A percentile compares a stretch with the other conserved stretches of the same genome.
These are phyloP conservation scores for Macrochelys suwanniensis DNA, from an alignment of 2,797 vertebrate species.

Conservation along the genomic window DNA sequence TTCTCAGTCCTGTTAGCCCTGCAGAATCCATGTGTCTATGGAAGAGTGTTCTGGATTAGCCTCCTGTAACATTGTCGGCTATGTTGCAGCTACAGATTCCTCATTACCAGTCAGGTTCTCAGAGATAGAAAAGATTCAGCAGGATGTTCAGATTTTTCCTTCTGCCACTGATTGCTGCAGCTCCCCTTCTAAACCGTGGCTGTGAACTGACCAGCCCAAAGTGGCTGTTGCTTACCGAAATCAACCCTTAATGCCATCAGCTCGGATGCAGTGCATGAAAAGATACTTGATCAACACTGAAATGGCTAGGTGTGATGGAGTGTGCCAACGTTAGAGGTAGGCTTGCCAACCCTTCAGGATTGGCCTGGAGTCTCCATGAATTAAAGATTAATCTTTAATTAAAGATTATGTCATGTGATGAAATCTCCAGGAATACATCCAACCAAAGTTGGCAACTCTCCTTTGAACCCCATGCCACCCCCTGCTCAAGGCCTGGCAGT, in stretches of 20 bases:
- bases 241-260: background rate
- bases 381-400: too few species aligned
- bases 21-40: background rate
- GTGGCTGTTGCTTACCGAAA: background rate
- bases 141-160: background rate
- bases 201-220: background rate
- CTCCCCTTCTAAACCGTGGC: background rate
- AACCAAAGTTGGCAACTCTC: too few species aligned
- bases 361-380: too few species aligned
- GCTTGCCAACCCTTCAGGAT: too few species aligned
- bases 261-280: background rate
- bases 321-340: background rate
- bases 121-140: background rate
- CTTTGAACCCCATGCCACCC: too few species aligned
- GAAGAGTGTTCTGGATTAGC: background rate
- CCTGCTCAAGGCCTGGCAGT: too few species aligned
- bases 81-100: background rate
- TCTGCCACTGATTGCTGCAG: background rate
- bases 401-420: too few species aligned
- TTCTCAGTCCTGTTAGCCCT: background rate
- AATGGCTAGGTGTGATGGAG: background rate
- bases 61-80: background rate
- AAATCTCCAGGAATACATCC: too few species aligned
- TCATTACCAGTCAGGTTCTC: background rate
- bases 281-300: background rate